Conservation (phyloP, 2,888 invertebrate species). For the Selenia dentaria region DNA sequence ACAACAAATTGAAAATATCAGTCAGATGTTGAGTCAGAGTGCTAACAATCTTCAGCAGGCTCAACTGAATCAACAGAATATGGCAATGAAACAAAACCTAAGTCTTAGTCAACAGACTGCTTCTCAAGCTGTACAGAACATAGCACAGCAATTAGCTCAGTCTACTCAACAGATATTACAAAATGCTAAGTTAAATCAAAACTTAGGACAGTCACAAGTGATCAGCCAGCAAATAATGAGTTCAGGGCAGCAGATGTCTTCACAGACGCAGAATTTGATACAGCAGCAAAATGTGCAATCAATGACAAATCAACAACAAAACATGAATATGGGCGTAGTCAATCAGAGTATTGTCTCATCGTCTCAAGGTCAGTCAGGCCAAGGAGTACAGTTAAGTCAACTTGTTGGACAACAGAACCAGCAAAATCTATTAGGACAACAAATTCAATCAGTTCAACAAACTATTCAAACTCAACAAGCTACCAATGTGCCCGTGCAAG, state of each 20-base stretch:
- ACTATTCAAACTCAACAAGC: conserved; percentile 70
- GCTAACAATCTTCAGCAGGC: conserved; percentile 76
- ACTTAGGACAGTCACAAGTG: conserved; percentile 70
- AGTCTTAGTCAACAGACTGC: conserved; percentile 73
- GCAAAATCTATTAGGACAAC: conserved; percentile 73
- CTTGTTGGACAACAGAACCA: conserved; percentile 68
- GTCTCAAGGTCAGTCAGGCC: conserved; percentile 64
- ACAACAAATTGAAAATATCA: conserved; percentile 86
- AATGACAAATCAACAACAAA: conserved; percentile 71
- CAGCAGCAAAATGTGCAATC: conserved; percentile 77
- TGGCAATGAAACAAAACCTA: conserved; percentile 74
- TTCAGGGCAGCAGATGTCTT: conserved; percentile 76
- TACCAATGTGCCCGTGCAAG: conserved; percentile 64
- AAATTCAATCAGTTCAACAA: conserved; percentile 79
- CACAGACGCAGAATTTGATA: conserved; percentile 67
- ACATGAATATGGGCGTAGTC: conserved; percentile 74
- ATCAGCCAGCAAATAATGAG: conserved; percentile 75
- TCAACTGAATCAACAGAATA: conserved; percentile 71
- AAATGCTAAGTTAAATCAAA: conserved; percentile 76
- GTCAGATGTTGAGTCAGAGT: conserved; percentile 82
- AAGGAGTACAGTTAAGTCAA: conserved; percentile 74
- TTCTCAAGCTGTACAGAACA: conserved; percentile 74
- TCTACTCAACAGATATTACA: conserved; percentile 76
- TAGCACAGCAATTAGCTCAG: conserved; percentile 75
- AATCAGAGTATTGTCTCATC: conserved; percentile 70